phyloP scores from a whole-genome alignment of 2,797 vertebrate species.

The Premnoplex brunnescens region DNA sequence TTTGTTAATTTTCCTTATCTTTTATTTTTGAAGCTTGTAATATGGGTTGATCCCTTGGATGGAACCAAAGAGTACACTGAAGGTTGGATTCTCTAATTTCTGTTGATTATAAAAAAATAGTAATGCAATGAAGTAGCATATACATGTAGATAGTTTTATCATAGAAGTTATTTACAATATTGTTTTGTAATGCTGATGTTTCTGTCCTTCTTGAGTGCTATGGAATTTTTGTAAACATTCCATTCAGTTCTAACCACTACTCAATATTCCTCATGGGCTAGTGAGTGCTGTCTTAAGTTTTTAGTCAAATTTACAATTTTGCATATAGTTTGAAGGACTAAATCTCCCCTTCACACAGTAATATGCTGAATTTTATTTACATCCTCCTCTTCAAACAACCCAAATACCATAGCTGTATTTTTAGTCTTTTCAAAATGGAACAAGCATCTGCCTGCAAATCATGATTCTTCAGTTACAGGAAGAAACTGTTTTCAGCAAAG shows the following conservation, averaged over 20 bases:
- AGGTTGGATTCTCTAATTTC: conserved; percentile 78
- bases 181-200: not conserved
- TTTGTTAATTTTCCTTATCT: not conserved
- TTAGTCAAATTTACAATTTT: not conserved
- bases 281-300: not conserved
- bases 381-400: not conserved
- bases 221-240: not conserved
- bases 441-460: not conserved
- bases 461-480: not conserved
- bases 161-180: not conserved
- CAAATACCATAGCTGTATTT: not conserved
- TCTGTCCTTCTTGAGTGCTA: not conserved
- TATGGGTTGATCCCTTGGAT: conserved; percentile 98
- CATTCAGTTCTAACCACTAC: not conserved
- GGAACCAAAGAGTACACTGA: conserved; percentile 98
- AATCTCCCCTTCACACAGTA: not conserved
- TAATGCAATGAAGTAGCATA: not conserved
- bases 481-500: not conserved
- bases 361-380: not conserved
- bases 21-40: conserved; percentile 84
- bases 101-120: not conserved
- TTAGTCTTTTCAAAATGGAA: not conserved
- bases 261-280: not conserved
- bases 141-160: not conserved
- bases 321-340: not conserved